Evolutionary conservation across 2,113 vertebrate species (phyloP).

Genomic region (Carassius auratus): DNA sequence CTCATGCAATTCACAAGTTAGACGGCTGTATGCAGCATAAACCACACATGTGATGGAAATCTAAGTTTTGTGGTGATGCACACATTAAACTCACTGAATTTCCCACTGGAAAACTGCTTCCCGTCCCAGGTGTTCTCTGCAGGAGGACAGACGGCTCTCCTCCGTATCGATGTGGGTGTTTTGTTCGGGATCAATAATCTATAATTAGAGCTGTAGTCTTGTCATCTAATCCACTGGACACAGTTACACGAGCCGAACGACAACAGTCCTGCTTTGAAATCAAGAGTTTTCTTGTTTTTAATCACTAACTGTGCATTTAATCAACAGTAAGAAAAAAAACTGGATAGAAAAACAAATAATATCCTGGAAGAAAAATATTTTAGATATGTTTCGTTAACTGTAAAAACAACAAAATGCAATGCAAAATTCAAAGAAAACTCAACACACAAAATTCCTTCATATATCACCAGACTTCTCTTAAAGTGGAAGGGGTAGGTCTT

Average conservation of each 20-base stretch:
- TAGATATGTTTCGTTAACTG: too few relatives aligned
- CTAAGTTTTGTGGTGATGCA: not conserved
- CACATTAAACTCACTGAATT: not conserved
- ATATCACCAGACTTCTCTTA: too few relatives aligned
- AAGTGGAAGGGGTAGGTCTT: too few relatives aligned
- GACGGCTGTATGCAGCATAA: not conserved
- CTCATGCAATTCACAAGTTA: not conserved
- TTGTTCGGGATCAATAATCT: slow-evolving; percentile 40
- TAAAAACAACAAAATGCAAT: too few relatives aligned
- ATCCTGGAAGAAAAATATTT: too few relatives aligned
- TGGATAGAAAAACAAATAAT: too few relatives aligned
- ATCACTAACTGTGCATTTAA: too few relatives aligned
- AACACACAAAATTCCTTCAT: too few relatives aligned
- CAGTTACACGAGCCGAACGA: not conserved
- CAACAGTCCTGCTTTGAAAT: not conserved
- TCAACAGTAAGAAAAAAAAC: too few relatives aligned
- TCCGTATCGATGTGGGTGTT: slow-evolving; percentile 33
- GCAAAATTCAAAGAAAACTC: too few relatives aligned
- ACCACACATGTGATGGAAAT: not conserved
- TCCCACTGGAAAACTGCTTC: not conserved
- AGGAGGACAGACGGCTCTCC: not conserved
- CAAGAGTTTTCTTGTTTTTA: not conserved
- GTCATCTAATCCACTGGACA: slow-evolving; percentile 43
- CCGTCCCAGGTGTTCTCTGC: not conserved
- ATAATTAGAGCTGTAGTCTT: slow-evolving; percentile 33